A percentile compares a stretch with the other conserved stretches of the same genome.
These are phyloP conservation scores for Aspidiotus rigidus DNA, from an alignment of 2,888 invertebrate genomes.

Conservation along the genomic window DNA sequence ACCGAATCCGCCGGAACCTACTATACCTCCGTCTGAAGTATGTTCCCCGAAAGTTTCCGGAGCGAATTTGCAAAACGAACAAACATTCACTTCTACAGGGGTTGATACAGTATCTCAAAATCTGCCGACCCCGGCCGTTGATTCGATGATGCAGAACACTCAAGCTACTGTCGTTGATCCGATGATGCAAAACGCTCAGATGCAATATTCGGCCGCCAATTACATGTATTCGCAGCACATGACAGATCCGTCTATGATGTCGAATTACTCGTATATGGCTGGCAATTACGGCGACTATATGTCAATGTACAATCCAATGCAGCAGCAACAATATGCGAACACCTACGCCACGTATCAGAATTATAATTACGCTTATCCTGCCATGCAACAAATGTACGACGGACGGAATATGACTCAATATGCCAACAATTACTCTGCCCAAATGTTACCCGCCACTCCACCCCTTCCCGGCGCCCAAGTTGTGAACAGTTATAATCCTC, in stretches of 20 bases:
- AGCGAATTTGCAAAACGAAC: too few species aligned
- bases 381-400: constrained; percentile 26
- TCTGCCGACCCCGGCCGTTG: not conserved
- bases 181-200: constrained; percentile 1
- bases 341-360: constrained; percentile 9
- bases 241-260: constrained; percentile 25
- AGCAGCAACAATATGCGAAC: not conserved
- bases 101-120: not conserved
- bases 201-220: constrained; percentile 19
- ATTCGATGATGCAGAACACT: not conserved
- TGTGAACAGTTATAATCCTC: constrained; percentile 8
- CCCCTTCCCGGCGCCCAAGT: constrained; percentile 7
- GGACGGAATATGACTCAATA: constrained; percentile 21
- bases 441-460: constrained; percentile 22
- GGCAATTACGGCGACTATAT: constrained; percentile 18
- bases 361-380: constrained; percentile 11
- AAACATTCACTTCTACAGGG: too few species aligned
- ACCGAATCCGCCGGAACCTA: too few species aligned
- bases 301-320: constrained; percentile 7
- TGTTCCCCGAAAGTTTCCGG: too few species aligned
- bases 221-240: constrained; percentile 19
- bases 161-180: not conserved
- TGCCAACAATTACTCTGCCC: constrained; percentile 5
- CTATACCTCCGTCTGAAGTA: too few species aligned
- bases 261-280: constrained; percentile 23